Conservation (phyloP, 2,888 invertebrate species). For the Drosophila lutescens region DNA sequence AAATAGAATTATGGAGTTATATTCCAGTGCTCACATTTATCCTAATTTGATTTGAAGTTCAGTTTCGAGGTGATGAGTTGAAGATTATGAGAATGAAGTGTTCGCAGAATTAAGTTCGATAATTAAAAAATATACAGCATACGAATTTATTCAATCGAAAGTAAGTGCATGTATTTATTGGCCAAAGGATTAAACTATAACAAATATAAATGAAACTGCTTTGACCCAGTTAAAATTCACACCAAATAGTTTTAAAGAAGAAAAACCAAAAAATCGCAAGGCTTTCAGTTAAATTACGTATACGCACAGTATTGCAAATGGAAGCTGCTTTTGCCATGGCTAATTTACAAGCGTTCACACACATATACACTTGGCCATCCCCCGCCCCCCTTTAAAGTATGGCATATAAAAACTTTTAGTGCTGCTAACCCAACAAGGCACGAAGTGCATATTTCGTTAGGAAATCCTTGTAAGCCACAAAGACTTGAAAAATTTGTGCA, state of each 20-base stretch:
- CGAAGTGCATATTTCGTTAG: slow-evolving; percentile 49
- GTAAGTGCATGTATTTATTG: not conserved
- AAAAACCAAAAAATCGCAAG: slow-evolving; percentile 42
- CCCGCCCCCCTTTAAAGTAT: slow-evolving; percentile 52
- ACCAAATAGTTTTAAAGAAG: slow-evolving; percentile 5
- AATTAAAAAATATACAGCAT: not conserved
- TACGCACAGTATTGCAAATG: slow-evolving; percentile 55
- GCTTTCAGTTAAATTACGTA: slow-evolving; percentile 60
- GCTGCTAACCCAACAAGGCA: slow-evolving; percentile 47
- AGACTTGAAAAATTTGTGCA: slow-evolving; percentile 75
- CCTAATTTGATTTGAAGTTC: too few relatives aligned
- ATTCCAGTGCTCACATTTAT: too few relatives aligned
- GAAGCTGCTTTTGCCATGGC: slow-evolving; percentile 23
- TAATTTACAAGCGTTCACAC: slow-evolving; percentile 58
- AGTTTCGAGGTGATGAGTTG: not conserved
- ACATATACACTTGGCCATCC: slow-evolving; percentile 1
- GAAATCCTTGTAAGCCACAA: slow-evolving; percentile 78
- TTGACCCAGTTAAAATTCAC: slow-evolving; percentile 42
- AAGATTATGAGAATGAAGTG: not conserved
- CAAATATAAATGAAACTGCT: slow-evolving; percentile 24
- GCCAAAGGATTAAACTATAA: not conserved
- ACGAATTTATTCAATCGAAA: too few relatives aligned
- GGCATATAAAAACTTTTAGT: slow-evolving; percentile 65
- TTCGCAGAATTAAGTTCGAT: not conserved
- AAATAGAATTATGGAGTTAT: not conserved